Conservation (phyloP, 2,888 invertebrate species). For the Chelonus formosanus region DNA sequence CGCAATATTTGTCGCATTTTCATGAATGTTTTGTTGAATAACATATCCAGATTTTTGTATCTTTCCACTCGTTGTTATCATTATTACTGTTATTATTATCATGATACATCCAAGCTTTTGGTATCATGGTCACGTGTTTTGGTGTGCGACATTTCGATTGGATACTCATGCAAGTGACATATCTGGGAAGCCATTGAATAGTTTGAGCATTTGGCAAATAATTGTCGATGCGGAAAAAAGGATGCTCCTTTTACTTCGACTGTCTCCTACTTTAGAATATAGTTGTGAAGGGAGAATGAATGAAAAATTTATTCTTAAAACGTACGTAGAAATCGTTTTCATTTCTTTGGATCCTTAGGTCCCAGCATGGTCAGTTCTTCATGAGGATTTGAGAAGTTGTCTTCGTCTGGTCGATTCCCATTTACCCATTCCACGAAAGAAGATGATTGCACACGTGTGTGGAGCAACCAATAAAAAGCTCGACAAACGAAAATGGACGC, state of each 20-base stretch:
- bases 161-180: too few species aligned
- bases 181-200: too few species aligned
- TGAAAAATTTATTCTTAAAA: conserved; percentile 40
- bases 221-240: conserved; percentile 52
- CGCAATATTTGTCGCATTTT: neutral
- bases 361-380: conserved; percentile 10
- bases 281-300: neutral
- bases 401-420: conserved; percentile 10
- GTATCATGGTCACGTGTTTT: too few species aligned
- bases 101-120: too few species aligned
- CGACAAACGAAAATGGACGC: conserved; percentile 12
- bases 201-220: conserved; percentile 31
- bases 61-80: too few species aligned
- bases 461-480: neutral
- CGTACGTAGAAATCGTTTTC: conserved; percentile 38
- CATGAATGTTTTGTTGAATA: too few species aligned
- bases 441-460: neutral
- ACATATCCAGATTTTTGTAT: too few species aligned
- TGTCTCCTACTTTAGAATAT: too few species aligned
- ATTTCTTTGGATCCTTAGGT: conserved; percentile 28
- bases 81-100: too few species aligned
- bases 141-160: too few species aligned
- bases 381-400: conserved; percentile 14
- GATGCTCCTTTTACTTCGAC: too few species aligned
- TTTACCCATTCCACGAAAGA: conserved; percentile 2